Evolutionary conservation across 2,113 vertebrate species (phyloP), one percentile per base, ranked within the genome.

Genomic region (Tinamus guttatus): DNA sequence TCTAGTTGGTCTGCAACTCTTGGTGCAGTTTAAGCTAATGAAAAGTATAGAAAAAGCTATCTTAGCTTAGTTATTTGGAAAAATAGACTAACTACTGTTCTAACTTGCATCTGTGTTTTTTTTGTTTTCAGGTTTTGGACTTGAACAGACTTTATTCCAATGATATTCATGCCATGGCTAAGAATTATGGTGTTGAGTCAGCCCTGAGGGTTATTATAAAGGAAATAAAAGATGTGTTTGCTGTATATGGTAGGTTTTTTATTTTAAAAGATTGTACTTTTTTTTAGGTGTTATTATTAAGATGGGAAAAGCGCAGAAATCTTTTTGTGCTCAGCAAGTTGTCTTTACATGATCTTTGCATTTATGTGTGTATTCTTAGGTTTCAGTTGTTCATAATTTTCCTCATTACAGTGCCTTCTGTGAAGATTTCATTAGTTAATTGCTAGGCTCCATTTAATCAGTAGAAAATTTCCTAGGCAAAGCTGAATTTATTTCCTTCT

Each of bases 221-320:
- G 97, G 99, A 99, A 97, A 99, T 99, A 95, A 99, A 99, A 96
- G 99, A 99, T n/a, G 99, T 99, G 51, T 99, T 99, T 95, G 99
- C 99, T 5, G 99, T 99, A 41, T 99, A 99, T 11, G 99, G 99
- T 99, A 98, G 91, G 93, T 14, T 40, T 75, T 13, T 7, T 43
- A 8, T 67, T 68, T 90, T 78, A 71, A 38, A 70, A 77, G 51
- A 6, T 21, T 41, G 13, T 22, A 49, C 49, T 47, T 49, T 54
- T 63, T 63, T 34, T 12, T 22, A 63, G 49, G 38, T 64, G 52
- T 68, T 90, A 45, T 7, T 16, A 22, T 32, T 38, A 47, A 74
- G 45, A 20, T 62, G 30, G 28, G n/a, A 91, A 90, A 56, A 69
- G 60, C 11, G 6, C 30, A 90, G 4, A 25, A 65, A n/a, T 11